Percentiles rank a stretch among this genome's conserved stretches.
Conservation (phyloP, 2,888 invertebrate species). For the Homarus gammarus region DNA sequence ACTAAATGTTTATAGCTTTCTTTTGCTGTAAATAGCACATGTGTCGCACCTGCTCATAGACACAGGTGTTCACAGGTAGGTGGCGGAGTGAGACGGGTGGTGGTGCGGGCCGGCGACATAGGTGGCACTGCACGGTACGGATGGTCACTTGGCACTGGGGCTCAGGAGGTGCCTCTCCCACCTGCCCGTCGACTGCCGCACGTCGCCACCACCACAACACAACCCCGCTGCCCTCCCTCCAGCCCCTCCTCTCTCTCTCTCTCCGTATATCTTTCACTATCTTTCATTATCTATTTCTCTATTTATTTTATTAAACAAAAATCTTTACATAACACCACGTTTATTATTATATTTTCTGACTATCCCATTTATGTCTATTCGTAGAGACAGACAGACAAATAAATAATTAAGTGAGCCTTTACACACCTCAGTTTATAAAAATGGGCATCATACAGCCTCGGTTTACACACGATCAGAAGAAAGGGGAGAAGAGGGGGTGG, state of each 20-base stretch:
- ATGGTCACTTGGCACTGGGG: slow-evolving; percentile 65
- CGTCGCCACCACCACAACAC: background rate
- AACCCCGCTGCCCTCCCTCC: background rate
- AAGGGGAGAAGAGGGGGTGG: no score
- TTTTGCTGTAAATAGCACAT: background rate
- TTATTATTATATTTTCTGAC: no score
- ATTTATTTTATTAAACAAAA: no score
- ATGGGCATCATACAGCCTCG: no score
- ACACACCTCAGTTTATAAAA: no score
- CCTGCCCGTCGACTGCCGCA: slow-evolving; percentile 36
- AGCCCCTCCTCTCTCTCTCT: slow-evolving; percentile 21
- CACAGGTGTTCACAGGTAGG: background rate
- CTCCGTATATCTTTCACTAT: slow-evolving; percentile 35
- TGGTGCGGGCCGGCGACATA: slow-evolving; percentile 27
- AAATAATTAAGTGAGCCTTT: no score
- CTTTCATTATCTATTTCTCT: slow-evolving; percentile 34
- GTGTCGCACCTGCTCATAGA: background rate
- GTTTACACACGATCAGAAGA: no score
- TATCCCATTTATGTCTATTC: background rate
- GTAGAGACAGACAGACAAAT: no score
- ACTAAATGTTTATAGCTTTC: background rate
- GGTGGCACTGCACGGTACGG: slow-evolving; percentile 61
- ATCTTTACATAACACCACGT: no score
- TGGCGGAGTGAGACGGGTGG: background rate
- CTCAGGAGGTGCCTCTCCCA: slow-evolving; percentile 15